These are phyloP conservation scores for Seira sanloemensis DNA, from an alignment of 2,888 invertebrate genomes.

Conservation along the genomic window DNA sequence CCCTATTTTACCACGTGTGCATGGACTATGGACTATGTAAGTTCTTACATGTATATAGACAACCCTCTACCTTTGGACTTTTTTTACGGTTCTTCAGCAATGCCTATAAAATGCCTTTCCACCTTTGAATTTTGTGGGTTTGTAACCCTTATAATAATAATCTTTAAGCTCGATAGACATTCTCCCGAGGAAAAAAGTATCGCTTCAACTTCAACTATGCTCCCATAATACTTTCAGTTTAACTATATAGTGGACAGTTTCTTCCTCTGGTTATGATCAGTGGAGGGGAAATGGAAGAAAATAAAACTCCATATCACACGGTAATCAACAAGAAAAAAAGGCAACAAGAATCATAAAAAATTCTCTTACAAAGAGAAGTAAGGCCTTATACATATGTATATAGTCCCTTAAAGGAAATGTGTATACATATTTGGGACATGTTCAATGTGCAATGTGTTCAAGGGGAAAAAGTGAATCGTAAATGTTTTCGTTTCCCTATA, in stretches of 20 bases:
- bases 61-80: background rate
- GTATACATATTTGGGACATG: too few species aligned
- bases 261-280: background rate
- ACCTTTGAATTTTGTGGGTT: background rate
- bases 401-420: background rate
- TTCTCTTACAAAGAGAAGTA: slow-evolving; percentile 56
- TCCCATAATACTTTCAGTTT: background rate
- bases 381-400: too few species aligned
- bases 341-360: slow-evolving; percentile 73
- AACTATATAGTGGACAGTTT: background rate
- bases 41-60: too few species aligned
- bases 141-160: background rate
- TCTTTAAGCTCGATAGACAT: background rate
- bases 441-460: too few species aligned
- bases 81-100: background rate
- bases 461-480: slow-evolving; percentile 60
- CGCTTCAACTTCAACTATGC: background rate
- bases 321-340: slow-evolving; percentile 71
- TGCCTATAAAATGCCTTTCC: background rate
- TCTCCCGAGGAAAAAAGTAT: too few species aligned
- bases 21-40: too few species aligned
- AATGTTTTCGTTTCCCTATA: slow-evolving; percentile 51
- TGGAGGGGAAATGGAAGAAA: slow-evolving; percentile 63
- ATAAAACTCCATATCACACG: slow-evolving; percentile 72
- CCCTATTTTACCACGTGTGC: slow-evolving; percentile 31